phyloP scores from a whole-genome alignment of 2,888 invertebrate species.

The Hipparchia sbordonii region DNA sequence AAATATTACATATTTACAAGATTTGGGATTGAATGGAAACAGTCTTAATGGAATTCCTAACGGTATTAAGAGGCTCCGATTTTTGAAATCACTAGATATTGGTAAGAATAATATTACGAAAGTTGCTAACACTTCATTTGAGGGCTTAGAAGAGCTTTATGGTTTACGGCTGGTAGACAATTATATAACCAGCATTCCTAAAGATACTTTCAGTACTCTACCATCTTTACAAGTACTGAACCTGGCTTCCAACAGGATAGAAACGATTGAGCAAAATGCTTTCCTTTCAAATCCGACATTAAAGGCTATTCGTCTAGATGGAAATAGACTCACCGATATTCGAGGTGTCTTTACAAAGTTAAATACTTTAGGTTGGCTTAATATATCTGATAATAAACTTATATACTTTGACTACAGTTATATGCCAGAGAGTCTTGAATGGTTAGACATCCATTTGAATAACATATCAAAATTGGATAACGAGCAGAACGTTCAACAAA shows the following conservation, averaged over 20 bases:
- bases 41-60: conserved; percentile 85
- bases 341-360: conserved; percentile 89
- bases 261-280: conserved; percentile 88
- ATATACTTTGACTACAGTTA: conserved; percentile 91
- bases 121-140: conserved; percentile 88
- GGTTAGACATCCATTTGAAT: conserved; percentile 91
- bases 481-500: conserved; percentile 86
- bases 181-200: conserved; percentile 87
- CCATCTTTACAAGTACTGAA: conserved; percentile 90
- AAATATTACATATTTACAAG: conserved; percentile 90
- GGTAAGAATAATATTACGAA: conserved; percentile 90
- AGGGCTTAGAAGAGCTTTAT: conserved; percentile 88
- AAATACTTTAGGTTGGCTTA: conserved; percentile 89
- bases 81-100: conserved; percentile 89
- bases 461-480: conserved; percentile 89
- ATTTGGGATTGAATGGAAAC: conserved; percentile 90
- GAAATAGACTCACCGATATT: conserved; percentile 89
- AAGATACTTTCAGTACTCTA: conserved; percentile 88
- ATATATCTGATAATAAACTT: conserved; percentile 90
- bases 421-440: conserved; percentile 88
- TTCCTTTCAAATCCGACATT: conserved; percentile 88
- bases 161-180: conserved; percentile 91
- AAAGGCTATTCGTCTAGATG: conserved; percentile 89
- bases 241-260: conserved; percentile 90
- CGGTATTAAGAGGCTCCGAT: conserved; percentile 85